A percentile compares a stretch with the other conserved stretches of the same genome.
Evolutionary conservation across 2,113 vertebrate species (phyloP).

Genomic region (Prietella phreatophila): DNA sequence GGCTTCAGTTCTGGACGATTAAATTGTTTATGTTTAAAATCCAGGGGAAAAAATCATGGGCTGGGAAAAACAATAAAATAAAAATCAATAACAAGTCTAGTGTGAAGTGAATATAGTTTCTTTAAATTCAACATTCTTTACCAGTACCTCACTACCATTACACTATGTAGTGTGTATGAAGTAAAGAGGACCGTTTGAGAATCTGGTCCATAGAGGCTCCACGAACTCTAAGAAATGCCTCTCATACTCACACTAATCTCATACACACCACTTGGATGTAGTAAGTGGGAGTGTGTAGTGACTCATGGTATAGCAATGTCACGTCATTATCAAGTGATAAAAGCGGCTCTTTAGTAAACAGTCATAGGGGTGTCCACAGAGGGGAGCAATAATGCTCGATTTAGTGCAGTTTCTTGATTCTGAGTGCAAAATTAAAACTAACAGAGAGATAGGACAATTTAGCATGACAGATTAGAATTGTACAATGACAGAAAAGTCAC

Average conservation of each 20-base stretch:
- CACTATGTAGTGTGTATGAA: background rate
- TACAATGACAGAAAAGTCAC: background rate
- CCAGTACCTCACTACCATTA: background rate
- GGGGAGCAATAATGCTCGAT: background rate
- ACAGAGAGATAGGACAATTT: background rate
- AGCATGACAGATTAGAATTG: background rate
- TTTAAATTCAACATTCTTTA: background rate
- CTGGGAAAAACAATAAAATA: background rate
- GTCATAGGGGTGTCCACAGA: background rate
- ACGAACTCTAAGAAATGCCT: conserved; percentile 1
- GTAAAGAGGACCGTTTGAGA: background rate
- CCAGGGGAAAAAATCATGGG: background rate
- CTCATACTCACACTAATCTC: background rate
- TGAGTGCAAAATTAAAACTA: conserved; percentile 1
- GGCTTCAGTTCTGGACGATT: background rate
- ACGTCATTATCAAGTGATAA: conserved; percentile 8
- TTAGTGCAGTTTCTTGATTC: background rate
- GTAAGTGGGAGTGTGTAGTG: conserved; percentile 35
- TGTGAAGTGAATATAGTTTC: background rate
- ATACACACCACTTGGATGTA: conserved; percentile 10
- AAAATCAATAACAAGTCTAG: conserved; percentile 9
- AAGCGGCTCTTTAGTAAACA: conserved; percentile 14
- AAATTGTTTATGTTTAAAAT: background rate
- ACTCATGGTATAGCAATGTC: conserved; percentile 35
- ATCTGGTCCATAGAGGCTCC: background rate